Evolutionary conservation across 1,140 invertebrate genomes (phyloP).

Genomic region (Heliconius hewitsoni): DNA sequence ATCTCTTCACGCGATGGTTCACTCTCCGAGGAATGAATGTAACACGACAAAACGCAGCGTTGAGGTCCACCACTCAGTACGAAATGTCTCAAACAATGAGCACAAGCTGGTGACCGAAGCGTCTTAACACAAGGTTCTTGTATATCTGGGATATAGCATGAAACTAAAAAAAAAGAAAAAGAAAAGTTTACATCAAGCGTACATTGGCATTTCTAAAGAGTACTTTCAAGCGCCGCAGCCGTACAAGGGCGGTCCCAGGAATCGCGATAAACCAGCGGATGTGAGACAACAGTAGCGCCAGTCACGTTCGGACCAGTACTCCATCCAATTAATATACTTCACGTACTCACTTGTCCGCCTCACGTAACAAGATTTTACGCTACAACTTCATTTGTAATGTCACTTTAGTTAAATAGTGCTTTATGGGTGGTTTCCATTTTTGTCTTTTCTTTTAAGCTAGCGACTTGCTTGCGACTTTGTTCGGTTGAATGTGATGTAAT

Average conservation of each 20-base stretch:
- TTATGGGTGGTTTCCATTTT: background rate
- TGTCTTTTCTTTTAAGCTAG: background rate
- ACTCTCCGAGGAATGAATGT: too few species aligned
- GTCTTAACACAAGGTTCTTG: too few species aligned
- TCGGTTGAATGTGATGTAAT: too few species aligned
- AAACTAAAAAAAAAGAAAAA: too few species aligned
- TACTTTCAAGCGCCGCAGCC: slow-evolving; percentile 26
- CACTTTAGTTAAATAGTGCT: slow-evolving; percentile 15
- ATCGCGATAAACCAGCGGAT: slow-evolving; percentile 34
- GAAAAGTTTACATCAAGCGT: background rate
- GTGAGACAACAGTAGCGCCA: slow-evolving; percentile 29
- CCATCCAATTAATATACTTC: slow-evolving; percentile 33
- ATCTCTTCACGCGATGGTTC: too few species aligned
- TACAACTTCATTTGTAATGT: slow-evolving; percentile 20
- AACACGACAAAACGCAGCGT: too few species aligned
- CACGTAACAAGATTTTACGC: slow-evolving; percentile 32
- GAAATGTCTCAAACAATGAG: too few species aligned
- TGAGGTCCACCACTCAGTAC: too few species aligned
- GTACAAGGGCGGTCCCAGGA: slow-evolving; percentile 24
- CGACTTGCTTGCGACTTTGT: too few species aligned
- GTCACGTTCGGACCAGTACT: slow-evolving; percentile 32
- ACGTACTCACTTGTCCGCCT: slow-evolving; percentile 13
- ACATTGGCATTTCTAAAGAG: background rate
- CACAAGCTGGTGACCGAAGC: too few species aligned
- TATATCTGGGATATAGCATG: too few species aligned